Percentiles rank a stretch among this genome's conserved stretches.
phyloP scores from a whole-genome alignment of 37 sponge, comb jelly and placozoan species.

The Lycopodina hypogea region DNA sequence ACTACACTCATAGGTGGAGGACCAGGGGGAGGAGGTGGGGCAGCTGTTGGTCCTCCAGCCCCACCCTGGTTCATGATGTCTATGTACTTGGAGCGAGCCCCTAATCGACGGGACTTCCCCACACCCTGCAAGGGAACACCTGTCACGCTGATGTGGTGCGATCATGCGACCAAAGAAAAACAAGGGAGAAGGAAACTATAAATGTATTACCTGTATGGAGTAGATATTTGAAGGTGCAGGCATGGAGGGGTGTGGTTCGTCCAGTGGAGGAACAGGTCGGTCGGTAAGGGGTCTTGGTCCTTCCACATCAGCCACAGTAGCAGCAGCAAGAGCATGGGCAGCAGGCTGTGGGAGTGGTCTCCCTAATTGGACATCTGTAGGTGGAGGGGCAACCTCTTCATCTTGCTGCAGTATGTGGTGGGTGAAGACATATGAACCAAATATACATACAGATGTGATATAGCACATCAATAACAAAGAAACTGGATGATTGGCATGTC shows the following conservation, averaged over 20 bases:
- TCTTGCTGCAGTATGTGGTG: constrained; percentile 9
- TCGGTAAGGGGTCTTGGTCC: neutral
- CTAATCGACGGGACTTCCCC: constrained; percentile 12
- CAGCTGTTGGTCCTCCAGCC: neutral
- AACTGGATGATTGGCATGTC: no score
- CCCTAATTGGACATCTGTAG: constrained; percentile 14
- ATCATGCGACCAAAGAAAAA: neutral
- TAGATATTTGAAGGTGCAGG: neutral
- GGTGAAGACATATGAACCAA: neutral
- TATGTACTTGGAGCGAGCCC: constrained; percentile 58
- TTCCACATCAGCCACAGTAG: neutral
- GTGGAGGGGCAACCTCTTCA: constrained; percentile 12
- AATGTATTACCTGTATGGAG: constrained; percentile 12
- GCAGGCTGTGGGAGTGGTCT: neutral
- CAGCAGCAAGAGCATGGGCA: neutral
- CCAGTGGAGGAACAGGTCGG: neutral
- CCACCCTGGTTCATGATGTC: constrained; percentile 62
- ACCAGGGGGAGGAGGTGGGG: constrained; percentile 20
- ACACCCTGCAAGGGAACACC: neutral
- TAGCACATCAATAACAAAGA: no score
- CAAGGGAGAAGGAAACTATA: neutral
- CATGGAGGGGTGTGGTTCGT: neutral
- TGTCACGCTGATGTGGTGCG: neutral
- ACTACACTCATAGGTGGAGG: constrained; percentile 14
- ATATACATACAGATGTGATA: no score